Evolutionary conservation across 2,113 vertebrate genomes (phyloP).

Genomic region (Neotoma lepida): DNA sequence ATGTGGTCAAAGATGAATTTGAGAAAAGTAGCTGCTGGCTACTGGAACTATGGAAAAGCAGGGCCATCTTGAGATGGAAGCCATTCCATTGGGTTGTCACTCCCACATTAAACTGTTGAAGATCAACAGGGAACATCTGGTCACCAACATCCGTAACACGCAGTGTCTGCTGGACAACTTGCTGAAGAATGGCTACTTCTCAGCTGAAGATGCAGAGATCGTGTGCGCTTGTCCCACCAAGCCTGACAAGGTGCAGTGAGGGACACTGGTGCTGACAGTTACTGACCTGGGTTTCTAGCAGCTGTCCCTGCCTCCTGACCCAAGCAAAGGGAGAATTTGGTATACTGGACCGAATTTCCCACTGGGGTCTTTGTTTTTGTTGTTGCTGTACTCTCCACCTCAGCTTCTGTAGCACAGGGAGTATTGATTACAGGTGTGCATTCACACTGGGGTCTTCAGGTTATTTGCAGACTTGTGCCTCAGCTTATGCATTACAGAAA

Average conservation of each 20-base stretch:
- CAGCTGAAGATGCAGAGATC: constrained; percentile 92
- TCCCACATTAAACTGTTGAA: constrained; percentile 85
- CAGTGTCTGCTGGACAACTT: constrained; percentile 95
- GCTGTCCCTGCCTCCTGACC: background rate
- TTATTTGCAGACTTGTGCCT: background rate
- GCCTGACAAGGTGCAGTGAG: constrained; percentile 88
- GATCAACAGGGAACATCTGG: constrained; percentile 90
- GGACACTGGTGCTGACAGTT: accelerated
- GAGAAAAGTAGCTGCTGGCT: constrained; percentile 22
- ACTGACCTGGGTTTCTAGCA: accelerated
- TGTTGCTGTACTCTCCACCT: background rate
- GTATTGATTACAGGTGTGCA: too few species aligned
- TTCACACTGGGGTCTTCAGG: background rate
- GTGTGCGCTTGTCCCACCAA: constrained; percentile 88
- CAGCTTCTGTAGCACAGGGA: background rate
- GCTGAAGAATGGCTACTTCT: constrained; percentile 89
- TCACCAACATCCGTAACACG: constrained; percentile 89
- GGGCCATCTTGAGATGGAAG: constrained; percentile 53
- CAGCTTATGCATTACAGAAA: background rate
- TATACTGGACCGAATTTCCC: background rate
- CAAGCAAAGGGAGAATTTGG: background rate
- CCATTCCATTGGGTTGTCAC: background rate
- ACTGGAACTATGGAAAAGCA: constrained; percentile 80
- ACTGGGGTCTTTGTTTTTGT: background rate
- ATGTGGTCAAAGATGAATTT: constrained; percentile 76